Conservation (phyloP, 1,140 invertebrate species). For the Caenorhabditis remanei region DNA sequence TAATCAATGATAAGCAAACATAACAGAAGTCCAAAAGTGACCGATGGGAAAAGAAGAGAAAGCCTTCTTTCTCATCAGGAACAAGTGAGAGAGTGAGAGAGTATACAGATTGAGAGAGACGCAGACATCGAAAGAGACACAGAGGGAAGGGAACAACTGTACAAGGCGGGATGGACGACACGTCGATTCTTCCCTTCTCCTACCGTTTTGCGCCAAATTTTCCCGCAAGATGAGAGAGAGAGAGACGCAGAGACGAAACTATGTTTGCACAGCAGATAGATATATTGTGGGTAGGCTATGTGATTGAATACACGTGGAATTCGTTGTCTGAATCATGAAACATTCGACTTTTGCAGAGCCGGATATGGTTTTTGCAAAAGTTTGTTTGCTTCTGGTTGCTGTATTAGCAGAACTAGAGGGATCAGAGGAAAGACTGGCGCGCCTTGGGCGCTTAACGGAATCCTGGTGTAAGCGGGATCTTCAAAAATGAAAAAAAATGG, state of each 20-base stretch:
- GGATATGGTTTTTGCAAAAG: no score
- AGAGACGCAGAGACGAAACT: neutral
- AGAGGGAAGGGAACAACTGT: neutral
- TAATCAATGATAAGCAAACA: constrained; percentile 24
- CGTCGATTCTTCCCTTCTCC: no score
- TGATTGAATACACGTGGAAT: neutral
- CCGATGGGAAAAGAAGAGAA: neutral
- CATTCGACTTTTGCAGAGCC: no score
- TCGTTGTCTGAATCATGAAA: neutral
- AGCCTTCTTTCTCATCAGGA: neutral
- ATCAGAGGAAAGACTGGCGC: no score
- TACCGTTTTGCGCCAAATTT: no score
- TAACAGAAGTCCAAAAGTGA: neutral
- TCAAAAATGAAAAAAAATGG: no score
- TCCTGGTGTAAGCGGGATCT: no score
- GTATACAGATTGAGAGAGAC: neutral
- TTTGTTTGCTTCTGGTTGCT: no score
- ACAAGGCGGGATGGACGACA: no score
- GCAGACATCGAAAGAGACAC: neutral
- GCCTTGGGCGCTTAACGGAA: no score
- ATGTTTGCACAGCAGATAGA: constrained; percentile 2
- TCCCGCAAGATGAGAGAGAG: no score
- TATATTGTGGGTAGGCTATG: neutral
- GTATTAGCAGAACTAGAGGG: no score
- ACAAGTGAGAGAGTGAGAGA: neutral